A percentile compares a stretch with the other conserved stretches of the same genome.
Conservation (phyloP, 2,888 invertebrate genomes). For the Epistrophe eligans region DNA sequence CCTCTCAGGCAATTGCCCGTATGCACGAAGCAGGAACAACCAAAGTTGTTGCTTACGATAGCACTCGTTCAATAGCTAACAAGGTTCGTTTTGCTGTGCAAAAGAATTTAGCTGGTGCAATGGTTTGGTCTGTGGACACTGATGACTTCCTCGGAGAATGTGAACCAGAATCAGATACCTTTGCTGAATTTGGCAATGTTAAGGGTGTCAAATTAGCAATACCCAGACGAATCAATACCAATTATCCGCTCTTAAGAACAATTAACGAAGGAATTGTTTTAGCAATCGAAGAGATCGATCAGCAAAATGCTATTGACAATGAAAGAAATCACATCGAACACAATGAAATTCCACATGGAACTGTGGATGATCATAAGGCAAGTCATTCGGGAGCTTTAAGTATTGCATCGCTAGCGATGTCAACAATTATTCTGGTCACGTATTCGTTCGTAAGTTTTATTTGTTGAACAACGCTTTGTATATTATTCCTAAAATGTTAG, state of each 20-base stretch:
- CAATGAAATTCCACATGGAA: constrained; percentile 83
- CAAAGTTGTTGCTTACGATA: constrained; percentile 90
- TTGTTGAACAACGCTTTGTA: constrained; percentile 51
- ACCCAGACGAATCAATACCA: constrained; percentile 82
- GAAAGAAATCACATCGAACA: constrained; percentile 79
- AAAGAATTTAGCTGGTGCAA: constrained; percentile 89
- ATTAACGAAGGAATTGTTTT: constrained; percentile 88
- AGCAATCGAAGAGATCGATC: constrained; percentile 84
- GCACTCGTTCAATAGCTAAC: constrained; percentile 88
- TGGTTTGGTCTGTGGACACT: constrained; percentile 96
- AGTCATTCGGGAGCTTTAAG: constrained; percentile 71
- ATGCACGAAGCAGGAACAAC: constrained; percentile 86
- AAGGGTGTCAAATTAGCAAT: constrained; percentile 76
- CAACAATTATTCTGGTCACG: constrained; percentile 73
- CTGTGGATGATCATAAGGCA: constrained; percentile 79
- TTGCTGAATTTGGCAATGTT: constrained; percentile 83
- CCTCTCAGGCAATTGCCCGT: constrained; percentile 83
- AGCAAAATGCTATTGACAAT: constrained; percentile 80
- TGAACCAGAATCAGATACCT: constrained; percentile 84
- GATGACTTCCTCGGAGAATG: constrained; percentile 93
- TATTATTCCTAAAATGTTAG: constrained; percentile 56
- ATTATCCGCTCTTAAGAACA: constrained; percentile 89
- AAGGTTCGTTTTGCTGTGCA: constrained; percentile 90
- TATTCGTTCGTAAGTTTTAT: constrained; percentile 71
- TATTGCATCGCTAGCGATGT: constrained; percentile 56